Base-by-base conservation (phyloP, 1,140 invertebrate genomes). In the Amphibalanus amphitrite region DNA sequence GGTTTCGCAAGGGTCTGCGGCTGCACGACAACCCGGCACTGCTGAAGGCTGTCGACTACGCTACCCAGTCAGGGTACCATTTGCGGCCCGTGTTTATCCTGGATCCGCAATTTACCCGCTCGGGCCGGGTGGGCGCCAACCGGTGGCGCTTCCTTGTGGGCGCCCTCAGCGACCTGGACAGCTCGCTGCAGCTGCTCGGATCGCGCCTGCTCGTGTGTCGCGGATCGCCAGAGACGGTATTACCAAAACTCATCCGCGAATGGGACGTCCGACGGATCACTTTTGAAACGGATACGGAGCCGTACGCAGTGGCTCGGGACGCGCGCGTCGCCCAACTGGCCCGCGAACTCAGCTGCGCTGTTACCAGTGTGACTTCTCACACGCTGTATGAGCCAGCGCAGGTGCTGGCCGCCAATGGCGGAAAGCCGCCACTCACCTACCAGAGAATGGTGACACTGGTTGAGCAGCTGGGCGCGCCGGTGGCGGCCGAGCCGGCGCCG, bases 281-380 rank as follows among this genome's bases (percentile, higher is more conserved):
- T 0, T 86, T 84, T 76, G 88, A 90, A 79, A 79, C 84, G 29
- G 89, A 90, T 76, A 88, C 87, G 70, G 88, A 90, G 75, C 87
- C 88, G 3, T 89, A 87, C 79, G 82, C 86, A 3, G 77, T 82
- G 59, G 77, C 82, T 72, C 79, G 87, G 72, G 88, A 90, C 83
- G 80, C 80, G 70, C 78, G 81, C n/a, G 83, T 90, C 15, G 82
- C 84, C 71, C 80, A 84, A 64, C 74, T 88, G 73, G 86, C 86
- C 28, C 79, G 83, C 71, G 78, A 84, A 72, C 79, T 81, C 68
- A 80, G 83, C 64, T 84, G 90, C 8, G 82, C 85, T 73, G 83
- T 89, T 65, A 82, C 85, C 59, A 82, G 82, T 67, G 80, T 82
- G 76, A 83, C 84, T 33, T 88, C 87, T 23, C 88, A 90, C 76